These are phyloP conservation scores for Mellilla xanthometata DNA, from an alignment of 2,888 invertebrate genomes.

Conservation along the genomic window DNA sequence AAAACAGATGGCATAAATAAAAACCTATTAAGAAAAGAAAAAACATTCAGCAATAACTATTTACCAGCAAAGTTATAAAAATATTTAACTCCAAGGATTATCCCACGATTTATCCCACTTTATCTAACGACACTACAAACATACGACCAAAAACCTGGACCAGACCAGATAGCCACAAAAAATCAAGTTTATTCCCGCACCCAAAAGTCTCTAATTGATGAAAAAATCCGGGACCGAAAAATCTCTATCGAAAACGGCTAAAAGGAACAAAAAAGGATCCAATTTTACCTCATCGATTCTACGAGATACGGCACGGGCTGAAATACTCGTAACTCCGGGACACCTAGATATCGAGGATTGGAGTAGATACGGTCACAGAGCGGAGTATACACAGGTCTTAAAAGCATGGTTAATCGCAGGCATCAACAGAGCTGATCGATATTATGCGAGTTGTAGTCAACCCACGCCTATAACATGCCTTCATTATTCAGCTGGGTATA, in stretches of 20 bases:
- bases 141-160: not conserved
- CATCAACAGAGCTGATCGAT: too few relatives aligned
- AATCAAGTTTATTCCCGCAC: constrained; percentile 1
- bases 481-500: too few relatives aligned
- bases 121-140: too few relatives aligned
- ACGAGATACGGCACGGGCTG: not conserved
- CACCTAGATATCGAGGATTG: not conserved
- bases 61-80: too few relatives aligned
- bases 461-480: too few relatives aligned
- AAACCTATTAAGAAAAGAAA: too few relatives aligned
- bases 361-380: not conserved
- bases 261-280: constrained; percentile 16
- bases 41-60: too few relatives aligned
- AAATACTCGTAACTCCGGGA: not conserved
- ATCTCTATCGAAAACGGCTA: constrained; percentile 3
- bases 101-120: too few relatives aligned
- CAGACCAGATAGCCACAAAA: not conserved
- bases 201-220: constrained; percentile 12
- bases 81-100: too few relatives aligned
- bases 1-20: too few relatives aligned
- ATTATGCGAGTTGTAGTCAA: too few relatives aligned
- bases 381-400: not conserved
- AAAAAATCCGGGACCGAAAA: constrained; percentile 5
- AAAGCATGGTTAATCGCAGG: too few relatives aligned
- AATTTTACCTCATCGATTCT: constrained; percentile 13